Evolutionary conservation across 1,140 invertebrate genomes (phyloP).

Genomic region (Orchestia grillus): DNA sequence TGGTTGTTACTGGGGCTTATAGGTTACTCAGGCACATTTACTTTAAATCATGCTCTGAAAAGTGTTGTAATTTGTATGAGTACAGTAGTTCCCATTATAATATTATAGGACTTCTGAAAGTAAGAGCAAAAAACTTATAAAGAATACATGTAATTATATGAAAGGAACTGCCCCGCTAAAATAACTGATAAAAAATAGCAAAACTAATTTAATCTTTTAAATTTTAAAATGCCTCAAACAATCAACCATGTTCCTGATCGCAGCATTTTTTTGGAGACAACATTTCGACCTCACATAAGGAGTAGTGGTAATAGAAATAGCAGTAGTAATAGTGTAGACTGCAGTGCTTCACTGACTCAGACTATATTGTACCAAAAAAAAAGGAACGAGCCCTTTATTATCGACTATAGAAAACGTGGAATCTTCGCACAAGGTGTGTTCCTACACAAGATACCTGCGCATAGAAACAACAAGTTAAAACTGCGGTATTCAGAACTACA

Average conservation of each 20-base stretch:
- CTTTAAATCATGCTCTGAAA: not conserved
- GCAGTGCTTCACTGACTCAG: no score
- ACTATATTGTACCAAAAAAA: not conserved
- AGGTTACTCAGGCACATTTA: not conserved
- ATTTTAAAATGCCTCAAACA: not conserved
- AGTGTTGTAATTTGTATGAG: not conserved
- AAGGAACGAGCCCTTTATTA: no score
- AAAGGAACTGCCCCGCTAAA: no score
- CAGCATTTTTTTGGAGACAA: not conserved
- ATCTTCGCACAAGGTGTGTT: no score
- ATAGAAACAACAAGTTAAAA: no score
- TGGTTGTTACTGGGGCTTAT: not conserved
- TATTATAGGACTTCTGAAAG: not conserved
- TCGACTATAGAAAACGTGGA: no score
- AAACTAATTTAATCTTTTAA: not conserved
- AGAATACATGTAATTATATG: not conserved
- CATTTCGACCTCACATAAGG: not conserved
- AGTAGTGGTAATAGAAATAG: no score
- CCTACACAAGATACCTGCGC: no score
- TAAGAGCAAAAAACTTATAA: not conserved
- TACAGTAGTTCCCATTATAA: not conserved
- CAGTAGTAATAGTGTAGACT: no score
- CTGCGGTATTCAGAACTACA: no score
- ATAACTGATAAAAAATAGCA: not conserved
- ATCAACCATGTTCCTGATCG: not conserved